Evolutionary conservation across 2,888 invertebrate genomes (phyloP), one percentile per base, ranked within the genome.

Genomic region (Mycalesis mineus): DNA sequence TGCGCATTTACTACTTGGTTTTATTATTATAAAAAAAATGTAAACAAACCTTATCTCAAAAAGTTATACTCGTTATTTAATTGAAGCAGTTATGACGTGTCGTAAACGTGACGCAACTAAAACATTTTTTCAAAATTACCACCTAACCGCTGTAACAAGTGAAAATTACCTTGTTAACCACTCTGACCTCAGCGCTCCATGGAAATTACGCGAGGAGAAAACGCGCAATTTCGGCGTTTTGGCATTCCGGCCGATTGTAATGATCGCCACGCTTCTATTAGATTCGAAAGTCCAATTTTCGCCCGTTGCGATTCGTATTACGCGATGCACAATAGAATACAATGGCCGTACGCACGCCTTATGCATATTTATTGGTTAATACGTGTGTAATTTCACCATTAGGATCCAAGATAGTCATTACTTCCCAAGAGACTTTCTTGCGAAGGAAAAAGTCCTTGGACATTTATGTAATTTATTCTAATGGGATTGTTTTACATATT

Each of bases 201-300:
- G 58, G 57, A 65, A 57, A 61, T 64, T 60, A 60, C 57, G 31
- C 59, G 65, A 63, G 62, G 65, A 64, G 65, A 63, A 58, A 44
- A 47, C 47, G 22, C 29, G 56, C 48, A 67, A 64, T 62, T 52
- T 52, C 55, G 39, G 14, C 45, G 39, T 61, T 54, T 52, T 52
- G 39, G 29, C 49, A 28, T 52, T 56, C 52, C 58, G 59, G 54
- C 47, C 56, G 57, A 65, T 64, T 62, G 51, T 51, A 53, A 59
- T 61, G 60, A 58, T 60, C 47, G 52, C 61, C 47, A 58, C 57
- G 50, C 57, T 44, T 54, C 58, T 55, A 55, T 60, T 60, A 60
- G 45, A 57, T 60, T 49, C 29, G 63, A 64, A 64, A 64, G 63
- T 55, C 11, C 55, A 47, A 55, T 59, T 62, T 64, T 60, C 57